Conservation (phyloP, 2,113 vertebrate species). For the Oryzias javanicus region DNA sequence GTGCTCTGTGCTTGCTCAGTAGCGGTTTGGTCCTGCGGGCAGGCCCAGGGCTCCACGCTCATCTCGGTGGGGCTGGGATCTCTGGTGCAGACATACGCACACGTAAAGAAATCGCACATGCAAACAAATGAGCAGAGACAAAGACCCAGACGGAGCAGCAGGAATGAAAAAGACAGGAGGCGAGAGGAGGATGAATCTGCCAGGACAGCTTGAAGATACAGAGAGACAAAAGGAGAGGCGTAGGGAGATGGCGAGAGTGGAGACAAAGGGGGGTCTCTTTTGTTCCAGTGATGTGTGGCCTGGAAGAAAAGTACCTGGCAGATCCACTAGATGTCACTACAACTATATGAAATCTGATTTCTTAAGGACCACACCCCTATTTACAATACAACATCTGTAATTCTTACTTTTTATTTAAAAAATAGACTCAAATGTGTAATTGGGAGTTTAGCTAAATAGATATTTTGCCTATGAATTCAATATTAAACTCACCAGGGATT, state of each 20-base stretch:
- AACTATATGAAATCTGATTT: slow-evolving; percentile 13
- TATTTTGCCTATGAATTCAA: not conserved
- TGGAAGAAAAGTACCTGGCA: slow-evolving; percentile 22
- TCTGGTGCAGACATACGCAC: slow-evolving; percentile 68
- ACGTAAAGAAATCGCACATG: slow-evolving; percentile 64
- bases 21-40: slow-evolving; percentile 66
- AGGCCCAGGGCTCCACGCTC: slow-evolving; percentile 76
- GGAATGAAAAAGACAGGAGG: slow-evolving; percentile 17
- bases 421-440: not conserved
- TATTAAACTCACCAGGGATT: not conserved
- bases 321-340: slow-evolving; percentile 70
- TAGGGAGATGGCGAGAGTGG: slow-evolving; percentile 48
- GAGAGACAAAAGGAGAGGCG: slow-evolving; percentile 59
- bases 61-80: slow-evolving; percentile 79
- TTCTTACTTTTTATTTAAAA: slow-evolving; percentile 1
- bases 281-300: slow-evolving; percentile 64
- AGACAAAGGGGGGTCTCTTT: slow-evolving; percentile 67
- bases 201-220: slow-evolving; percentile 35
- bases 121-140: slow-evolving; percentile 51
- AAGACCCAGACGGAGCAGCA: slow-evolving; percentile 38
- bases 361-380: slow-evolving; percentile 38
- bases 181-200: slow-evolving; percentile 25
- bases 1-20: slow-evolving; percentile 55
- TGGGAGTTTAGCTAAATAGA: not conserved
- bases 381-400: not conserved